Conservation (phyloP, 2,888 invertebrate species). For the Caenorhabditis panamensis region DNA sequence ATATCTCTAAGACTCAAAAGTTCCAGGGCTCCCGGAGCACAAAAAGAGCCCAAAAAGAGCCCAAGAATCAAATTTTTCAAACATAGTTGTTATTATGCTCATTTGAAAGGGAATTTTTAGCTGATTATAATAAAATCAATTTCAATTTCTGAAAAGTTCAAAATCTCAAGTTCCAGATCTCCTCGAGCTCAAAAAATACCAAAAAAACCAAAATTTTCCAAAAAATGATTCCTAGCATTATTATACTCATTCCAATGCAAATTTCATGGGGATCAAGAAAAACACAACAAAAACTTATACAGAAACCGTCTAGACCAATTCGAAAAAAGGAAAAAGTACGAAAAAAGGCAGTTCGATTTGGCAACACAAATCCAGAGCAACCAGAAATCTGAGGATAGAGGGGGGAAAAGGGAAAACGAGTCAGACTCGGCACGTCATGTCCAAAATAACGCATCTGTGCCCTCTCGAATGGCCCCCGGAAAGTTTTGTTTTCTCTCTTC, state of each 20-base stretch:
- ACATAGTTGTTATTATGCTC: neutral
- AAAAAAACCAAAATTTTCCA: neutral
- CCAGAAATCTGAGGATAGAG: neutral
- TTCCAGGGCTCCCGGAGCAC: neutral
- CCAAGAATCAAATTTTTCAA: too few relatives aligned
- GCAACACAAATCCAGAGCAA: neutral
- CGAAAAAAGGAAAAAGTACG: neutral
- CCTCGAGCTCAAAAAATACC: neutral
- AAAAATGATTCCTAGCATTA: constrained; percentile 1
- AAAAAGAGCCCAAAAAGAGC: neutral
- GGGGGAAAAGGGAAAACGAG: too few relatives aligned
- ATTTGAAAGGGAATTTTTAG: neutral
- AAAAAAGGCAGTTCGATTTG: neutral
- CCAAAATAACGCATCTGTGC: constrained; percentile 20
- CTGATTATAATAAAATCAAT: neutral
- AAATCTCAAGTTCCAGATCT: neutral
- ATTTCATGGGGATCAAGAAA: neutral
- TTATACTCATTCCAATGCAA: neutral
- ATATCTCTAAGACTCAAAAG: neutral
- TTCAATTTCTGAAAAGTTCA: neutral
- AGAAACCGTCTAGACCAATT: too few relatives aligned
- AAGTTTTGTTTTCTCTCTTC: neutral
- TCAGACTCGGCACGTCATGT: constrained; percentile 35
- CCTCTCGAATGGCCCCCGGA: constrained; percentile 24
- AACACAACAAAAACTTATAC: neutral